Base-by-base conservation (phyloP, 2,797 vertebrate genomes). In the Babyrousa celebensis region DNA sequence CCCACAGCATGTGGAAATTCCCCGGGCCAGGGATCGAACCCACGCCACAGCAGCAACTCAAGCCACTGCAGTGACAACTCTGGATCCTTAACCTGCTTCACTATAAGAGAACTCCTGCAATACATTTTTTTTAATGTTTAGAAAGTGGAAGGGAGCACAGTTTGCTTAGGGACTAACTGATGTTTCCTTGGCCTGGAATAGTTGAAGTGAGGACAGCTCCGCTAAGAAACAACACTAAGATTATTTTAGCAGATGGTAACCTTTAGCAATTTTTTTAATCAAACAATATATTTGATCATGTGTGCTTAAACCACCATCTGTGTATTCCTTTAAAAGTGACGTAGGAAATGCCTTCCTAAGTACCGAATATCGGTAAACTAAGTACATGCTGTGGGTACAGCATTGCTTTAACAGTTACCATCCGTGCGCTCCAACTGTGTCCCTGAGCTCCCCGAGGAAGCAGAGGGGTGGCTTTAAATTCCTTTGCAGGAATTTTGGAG, bases 181-280 rank as follows among this genome's bases (percentile, higher is more conserved):
- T 40, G 48, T 62, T 75, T 78, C 71, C 67, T 43, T 6, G 67
- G 54, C 20, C 40, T 25, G 5, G 48, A 56, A 63, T 12, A 58
- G 36, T 36, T 74, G 56, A 92, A 82, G 43, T 14, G n/a, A 89
- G 21, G 75, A 85, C 12, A 20, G 36, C 29, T 18, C 54, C 16
- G 2, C 52, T 36, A 17, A 23, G 63, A 94, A 75, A 63, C 29
- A 27, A 32, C 32, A 2, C 15, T 9, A 1, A 74, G 75, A 58
- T 71, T 52, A 16, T 43, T 84, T 92, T 29, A 75, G 65, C 83
- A 85, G 91, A 87, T 74, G 79, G 96, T 29, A 89, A 83, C 62
- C 85, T 94, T 95, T 20, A 48, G 65, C 20, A 15, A 72, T 78
- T 93, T 88, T 67, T 32, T 56, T 32, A 6, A 54, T 62, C 40